These are phyloP conservation scores for Lordiphosa mommai DNA, from an alignment of 1,140 invertebrate genomes.

Conservation along the genomic window DNA sequence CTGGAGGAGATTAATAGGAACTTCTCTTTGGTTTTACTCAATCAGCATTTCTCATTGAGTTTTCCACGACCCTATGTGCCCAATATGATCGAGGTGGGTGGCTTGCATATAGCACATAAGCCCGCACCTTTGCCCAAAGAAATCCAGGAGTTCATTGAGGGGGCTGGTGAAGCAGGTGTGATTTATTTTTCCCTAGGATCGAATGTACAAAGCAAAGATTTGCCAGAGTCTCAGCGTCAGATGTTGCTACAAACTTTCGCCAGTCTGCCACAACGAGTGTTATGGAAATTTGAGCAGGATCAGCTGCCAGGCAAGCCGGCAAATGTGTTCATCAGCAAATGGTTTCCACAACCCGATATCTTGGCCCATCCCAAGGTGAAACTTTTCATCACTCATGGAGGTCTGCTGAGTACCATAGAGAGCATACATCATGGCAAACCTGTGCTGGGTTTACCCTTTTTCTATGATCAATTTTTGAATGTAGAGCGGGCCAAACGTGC, in stretches of 20 bases:
- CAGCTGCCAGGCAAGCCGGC: conserved; percentile 80
- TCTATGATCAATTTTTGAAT: conserved; percentile 84
- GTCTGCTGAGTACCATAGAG: conserved; percentile 86
- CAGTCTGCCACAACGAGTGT: conserved; percentile 82
- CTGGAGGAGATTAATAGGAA: conserved; percentile 73
- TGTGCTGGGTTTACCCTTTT: conserved; percentile 85
- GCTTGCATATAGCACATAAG: conserved; percentile 80
- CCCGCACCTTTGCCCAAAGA: conserved; percentile 78
- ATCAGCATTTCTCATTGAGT: conserved; percentile 81
- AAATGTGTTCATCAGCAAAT: conserved; percentile 84
- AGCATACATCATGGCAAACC: conserved; percentile 87
- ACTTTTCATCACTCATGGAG: conserved; percentile 88
- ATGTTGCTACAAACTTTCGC: conserved; percentile 82
- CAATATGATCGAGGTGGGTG: conserved; percentile 82
- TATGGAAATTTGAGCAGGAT: conserved; percentile 86
- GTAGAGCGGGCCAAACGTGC: conserved; percentile 79
- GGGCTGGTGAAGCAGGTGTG: conserved; percentile 81
- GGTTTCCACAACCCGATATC: conserved; percentile 87
- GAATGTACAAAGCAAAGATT: conserved; percentile 81
- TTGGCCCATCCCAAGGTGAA: conserved; percentile 84
- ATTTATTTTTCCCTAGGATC: conserved; percentile 85
- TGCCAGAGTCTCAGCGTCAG: conserved; percentile 80
- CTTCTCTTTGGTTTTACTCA: conserved; percentile 81
- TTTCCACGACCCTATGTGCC: conserved; percentile 81
- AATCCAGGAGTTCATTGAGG: conserved; percentile 81